A percentile compares a stretch with the other conserved stretches of the same genome.
Conservation (phyloP, 2,113 vertebrate species). For the Todiramphus chloris region DNA sequence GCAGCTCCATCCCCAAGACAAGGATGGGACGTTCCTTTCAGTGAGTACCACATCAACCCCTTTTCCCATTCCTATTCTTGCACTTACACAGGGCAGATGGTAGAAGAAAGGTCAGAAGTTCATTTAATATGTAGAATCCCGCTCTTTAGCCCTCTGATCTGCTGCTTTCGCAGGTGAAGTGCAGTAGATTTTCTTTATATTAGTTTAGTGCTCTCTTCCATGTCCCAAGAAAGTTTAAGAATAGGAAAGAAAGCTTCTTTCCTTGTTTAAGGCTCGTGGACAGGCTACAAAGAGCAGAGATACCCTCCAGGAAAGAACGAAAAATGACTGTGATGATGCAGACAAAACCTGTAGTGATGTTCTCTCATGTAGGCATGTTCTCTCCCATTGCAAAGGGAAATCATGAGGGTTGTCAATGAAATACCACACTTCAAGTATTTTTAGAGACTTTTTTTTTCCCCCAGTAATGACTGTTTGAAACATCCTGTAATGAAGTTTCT, state of each 20-base stretch:
- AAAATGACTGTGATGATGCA: neutral
- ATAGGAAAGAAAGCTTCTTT: neutral
- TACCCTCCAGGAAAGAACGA: neutral
- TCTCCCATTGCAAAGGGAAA: neutral
- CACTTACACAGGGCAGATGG: neutral
- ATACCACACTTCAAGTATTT: neutral
- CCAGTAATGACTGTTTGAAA: neutral
- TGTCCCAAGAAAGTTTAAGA: neutral
- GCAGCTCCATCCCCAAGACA: neutral
- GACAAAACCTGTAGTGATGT: neutral
- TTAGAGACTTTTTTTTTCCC: neutral
- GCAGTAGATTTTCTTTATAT: neutral
- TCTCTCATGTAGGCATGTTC: neutral
- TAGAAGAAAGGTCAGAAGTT: neutral
- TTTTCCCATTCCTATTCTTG: neutral
- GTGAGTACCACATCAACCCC: neutral
- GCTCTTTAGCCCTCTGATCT: neutral
- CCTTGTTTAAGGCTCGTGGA: neutral
- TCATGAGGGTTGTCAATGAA: neutral
- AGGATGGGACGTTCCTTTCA: neutral
- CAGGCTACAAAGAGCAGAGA: neutral
- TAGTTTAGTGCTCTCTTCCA: neutral
- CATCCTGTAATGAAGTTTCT: neutral
- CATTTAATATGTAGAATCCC: accelerated
- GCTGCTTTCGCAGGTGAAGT: neutral